A percentile compares a stretch with the other conserved stretches of the same genome.
Conservation (phyloP, 2,888 invertebrate genomes). For the Cheilosia scutellata region DNA sequence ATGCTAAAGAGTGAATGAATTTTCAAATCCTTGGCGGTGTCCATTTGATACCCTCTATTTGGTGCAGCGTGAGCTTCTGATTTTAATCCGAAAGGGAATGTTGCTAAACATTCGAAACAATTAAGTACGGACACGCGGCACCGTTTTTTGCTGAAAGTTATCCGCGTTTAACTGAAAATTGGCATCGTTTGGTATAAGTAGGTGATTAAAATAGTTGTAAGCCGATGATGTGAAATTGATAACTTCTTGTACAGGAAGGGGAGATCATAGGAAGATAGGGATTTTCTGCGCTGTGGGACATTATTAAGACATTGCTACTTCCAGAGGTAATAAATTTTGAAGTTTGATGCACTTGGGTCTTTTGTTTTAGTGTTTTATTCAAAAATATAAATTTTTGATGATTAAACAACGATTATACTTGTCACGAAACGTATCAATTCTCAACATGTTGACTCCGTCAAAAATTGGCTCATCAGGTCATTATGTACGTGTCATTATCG, state of each 20-base stretch:
- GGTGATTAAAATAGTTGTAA: conserved; percentile 65
- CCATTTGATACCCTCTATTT: neutral
- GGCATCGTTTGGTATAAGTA: conserved; percentile 61
- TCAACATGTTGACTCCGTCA: no score
- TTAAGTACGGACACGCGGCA: conserved; percentile 83
- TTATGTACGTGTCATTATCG: no score
- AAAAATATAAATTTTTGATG: no score
- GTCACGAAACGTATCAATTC: no score
- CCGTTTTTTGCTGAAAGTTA: conserved; percentile 59
- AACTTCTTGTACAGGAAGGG: neutral
- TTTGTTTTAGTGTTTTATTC: no score
- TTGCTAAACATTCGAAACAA: conserved; percentile 83
- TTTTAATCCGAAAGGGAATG: conserved; percentile 77
- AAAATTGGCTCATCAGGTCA: no score
- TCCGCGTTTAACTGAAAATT: conserved; percentile 62
- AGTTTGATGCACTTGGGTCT: no score
- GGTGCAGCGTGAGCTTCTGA: conserved; percentile 57
- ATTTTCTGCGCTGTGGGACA: neutral
- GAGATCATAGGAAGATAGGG: neutral
- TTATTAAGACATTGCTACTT: no score
- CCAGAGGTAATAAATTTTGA: no score
- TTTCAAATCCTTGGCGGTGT: conserved; percentile 4
- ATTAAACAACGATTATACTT: no score
- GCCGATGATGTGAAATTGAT: conserved; percentile 70
- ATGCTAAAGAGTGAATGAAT: neutral